phyloP scores from a whole-genome alignment of 2,888 invertebrate species.

The Tricholauxania praeusta region DNA sequence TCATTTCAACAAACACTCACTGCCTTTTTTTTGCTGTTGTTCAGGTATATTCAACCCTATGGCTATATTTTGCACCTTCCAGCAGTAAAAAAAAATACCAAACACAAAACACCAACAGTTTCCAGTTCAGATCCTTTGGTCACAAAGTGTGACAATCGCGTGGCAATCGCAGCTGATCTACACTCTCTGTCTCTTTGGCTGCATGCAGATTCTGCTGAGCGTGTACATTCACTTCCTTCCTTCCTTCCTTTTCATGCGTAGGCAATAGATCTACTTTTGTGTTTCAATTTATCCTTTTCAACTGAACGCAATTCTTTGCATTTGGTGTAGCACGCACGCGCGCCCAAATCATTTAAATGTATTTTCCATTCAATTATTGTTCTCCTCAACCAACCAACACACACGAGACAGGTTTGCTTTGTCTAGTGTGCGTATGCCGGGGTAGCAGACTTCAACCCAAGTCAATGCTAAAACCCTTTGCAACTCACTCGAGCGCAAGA shows the following conservation, averaged over 20 bases:
- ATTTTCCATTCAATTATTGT: conserved; percentile 12
- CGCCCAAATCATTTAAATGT: conserved; percentile 21
- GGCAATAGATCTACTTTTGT: background rate
- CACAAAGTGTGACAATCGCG: conserved; percentile 53
- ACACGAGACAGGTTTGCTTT: background rate
- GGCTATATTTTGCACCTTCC: no score
- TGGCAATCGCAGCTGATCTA: conserved; percentile 49
- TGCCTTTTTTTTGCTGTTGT: no score
- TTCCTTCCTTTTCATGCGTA: conserved; percentile 22
- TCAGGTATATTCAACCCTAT: no score
- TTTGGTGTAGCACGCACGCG: conserved; percentile 26
- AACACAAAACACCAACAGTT: conserved; percentile 2
- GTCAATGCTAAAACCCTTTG: conserved; percentile 1
- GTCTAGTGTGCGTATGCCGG: background rate
- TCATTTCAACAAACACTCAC: no score
- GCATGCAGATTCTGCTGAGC: background rate
- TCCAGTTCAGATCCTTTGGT: conserved; percentile 34
- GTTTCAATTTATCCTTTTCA: no score
- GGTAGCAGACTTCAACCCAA: background rate
- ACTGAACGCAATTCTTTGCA: no score
- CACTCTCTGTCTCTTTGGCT: conserved; percentile 13
- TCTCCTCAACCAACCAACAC: background rate
- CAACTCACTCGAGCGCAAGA: background rate
- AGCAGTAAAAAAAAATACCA: no score
- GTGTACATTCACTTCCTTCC: conserved; percentile 18